A percentile compares a stretch with the other conserved stretches of the same genome.
phyloP scores from a whole-genome alignment of 37 sponge, comb jelly and placozoan species.

The Crambe crambe region DNA sequence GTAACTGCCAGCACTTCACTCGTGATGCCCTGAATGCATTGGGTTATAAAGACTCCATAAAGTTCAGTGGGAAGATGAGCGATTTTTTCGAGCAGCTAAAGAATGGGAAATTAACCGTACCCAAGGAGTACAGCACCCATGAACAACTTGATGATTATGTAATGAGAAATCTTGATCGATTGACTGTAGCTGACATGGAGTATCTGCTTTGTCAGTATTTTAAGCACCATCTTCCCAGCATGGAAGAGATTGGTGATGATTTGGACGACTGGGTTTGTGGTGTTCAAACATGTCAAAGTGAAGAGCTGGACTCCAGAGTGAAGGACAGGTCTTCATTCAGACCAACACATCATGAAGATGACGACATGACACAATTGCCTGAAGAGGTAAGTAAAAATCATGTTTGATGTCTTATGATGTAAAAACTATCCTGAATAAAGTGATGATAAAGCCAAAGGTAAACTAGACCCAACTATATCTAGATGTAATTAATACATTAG shows the following conservation, averaged over 20 bases:
- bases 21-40: conserved; percentile 16
- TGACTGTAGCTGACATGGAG: conserved; percentile 10
- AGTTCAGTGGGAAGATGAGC: conserved; percentile 6
- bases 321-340: not conserved
- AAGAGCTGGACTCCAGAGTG: not conserved
- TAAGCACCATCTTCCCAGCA: not conserved
- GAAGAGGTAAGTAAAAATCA: too few relatives aligned
- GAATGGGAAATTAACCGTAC: not conserved
- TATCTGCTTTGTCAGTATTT: conserved; percentile 18
- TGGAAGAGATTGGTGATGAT: not conserved
- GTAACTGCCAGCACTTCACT: conserved; percentile 43
- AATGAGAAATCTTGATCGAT: not conserved
- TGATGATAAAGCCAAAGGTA: too few relatives aligned
- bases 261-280: not conserved
- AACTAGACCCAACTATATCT: too few relatives aligned
- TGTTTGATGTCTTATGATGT: too few relatives aligned
- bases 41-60: not conserved
- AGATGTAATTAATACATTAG: too few relatives aligned
- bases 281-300: not conserved
- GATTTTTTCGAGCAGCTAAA: conserved; percentile 10
- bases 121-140: conserved; percentile 9
- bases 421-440: too few relatives aligned
- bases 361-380: too few relatives aligned
- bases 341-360: too few relatives aligned
- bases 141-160: conserved; percentile 20